Evolutionary conservation across 1,140 invertebrate genomes (phyloP).

Genomic region (Pogonomyrmex barbatus): DNA sequence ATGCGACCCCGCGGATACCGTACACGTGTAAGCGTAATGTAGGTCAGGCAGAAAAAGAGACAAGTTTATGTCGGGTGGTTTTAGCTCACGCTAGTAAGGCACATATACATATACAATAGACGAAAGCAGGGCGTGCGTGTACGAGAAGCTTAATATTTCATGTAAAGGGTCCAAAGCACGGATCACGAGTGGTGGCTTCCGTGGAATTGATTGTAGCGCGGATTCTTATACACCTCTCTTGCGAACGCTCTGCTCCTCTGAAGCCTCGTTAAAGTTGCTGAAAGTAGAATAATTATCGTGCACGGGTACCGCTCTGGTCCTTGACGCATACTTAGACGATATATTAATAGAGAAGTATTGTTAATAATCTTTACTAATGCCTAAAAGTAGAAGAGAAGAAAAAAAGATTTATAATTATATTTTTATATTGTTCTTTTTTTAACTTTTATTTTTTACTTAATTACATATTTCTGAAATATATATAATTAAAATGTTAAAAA

Average conservation of each 20-base stretch:
- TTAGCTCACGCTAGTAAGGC: conserved; percentile 34
- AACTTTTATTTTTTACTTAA: neutral
- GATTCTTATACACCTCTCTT: conserved; percentile 67
- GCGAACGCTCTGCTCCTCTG: neutral
- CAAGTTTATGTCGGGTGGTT: conserved; percentile 9
- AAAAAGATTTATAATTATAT: neutral
- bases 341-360: neutral
- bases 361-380: neutral
- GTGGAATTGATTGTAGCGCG: conserved; percentile 67
- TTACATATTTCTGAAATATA: neutral
- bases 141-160: conserved; percentile 70
- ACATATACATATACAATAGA: conserved; percentile 17
- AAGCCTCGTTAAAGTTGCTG: conserved; percentile 45
- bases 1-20: conserved; percentile 46
- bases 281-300: conserved; percentile 58
- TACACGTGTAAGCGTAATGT: conserved; percentile 53
- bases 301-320: neutral
- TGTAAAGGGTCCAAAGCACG: conserved; percentile 63
- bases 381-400: neutral
- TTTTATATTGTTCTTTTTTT: neutral
- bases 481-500: neutral
- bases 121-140: conserved; percentile 42
- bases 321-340: neutral
- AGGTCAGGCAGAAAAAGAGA: conserved; percentile 67
- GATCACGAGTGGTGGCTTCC: conserved; percentile 62